Conservation (phyloP, 2,797 vertebrate genomes). For the Epinephelus malabaricus region DNA sequence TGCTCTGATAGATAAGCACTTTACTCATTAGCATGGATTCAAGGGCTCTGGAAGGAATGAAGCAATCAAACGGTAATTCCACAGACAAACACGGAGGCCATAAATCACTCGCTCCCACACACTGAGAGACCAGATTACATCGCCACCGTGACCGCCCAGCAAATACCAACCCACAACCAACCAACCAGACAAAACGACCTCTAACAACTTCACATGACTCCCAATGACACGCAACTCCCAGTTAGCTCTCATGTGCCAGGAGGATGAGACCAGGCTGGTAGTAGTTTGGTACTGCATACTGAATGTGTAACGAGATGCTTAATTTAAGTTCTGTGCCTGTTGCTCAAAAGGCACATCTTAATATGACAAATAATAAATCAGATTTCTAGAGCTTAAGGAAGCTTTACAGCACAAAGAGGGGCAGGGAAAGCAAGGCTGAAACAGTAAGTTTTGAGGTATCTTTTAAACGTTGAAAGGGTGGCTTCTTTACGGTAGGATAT, state of each 20-base stretch:
- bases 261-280: background rate
- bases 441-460: background rate
- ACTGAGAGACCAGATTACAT: conserved; percentile 71
- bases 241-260: background rate
- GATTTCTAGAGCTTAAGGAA: background rate
- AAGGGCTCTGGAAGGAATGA: conserved; percentile 80
- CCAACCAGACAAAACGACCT: conserved; percentile 55
- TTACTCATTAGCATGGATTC: conserved; percentile 83
- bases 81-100: conserved; percentile 78
- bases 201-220: conserved; percentile 63
- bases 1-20: conserved; percentile 83
- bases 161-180: conserved; percentile 57
- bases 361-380: background rate
- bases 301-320: background rate
- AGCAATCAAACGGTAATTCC: conserved; percentile 84
- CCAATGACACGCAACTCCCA: conserved; percentile 58
- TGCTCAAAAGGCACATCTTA: background rate
- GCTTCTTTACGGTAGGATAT: background rate
- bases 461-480: background rate
- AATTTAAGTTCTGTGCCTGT: background rate
- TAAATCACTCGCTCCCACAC: conserved; percentile 78
- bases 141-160: conserved; percentile 55
- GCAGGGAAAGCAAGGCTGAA: background rate
- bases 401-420: background rate
- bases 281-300: background rate